Evolutionary conservation across 1,140 invertebrate species (phyloP), one percentile per base, ranked within the genome.

Genomic region (Cyrtorhinus lividipennis): DNA sequence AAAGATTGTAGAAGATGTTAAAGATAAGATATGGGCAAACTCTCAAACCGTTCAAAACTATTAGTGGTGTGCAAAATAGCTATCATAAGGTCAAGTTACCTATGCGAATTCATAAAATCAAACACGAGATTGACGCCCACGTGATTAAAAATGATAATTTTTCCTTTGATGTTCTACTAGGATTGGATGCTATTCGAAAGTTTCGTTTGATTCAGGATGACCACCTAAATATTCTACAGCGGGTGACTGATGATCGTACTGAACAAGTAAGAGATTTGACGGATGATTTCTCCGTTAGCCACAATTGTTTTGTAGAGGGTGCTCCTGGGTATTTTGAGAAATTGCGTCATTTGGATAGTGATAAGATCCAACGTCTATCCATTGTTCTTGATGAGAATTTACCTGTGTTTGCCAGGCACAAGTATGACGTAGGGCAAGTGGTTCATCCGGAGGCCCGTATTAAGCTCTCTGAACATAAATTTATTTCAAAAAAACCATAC

Each of bases 371-470:
- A 63, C 68, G 64, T 66, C 71, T 71, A 65, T 24, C 68, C 60
- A 63, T 59, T 56, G 24, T 71, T 2, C 65, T 71, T 58, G 12
- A 65, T 1, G 67, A 68, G 56, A 66, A 71, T 64, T 70, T 69
- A 66, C 56, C 66, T 61, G 63, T 64, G 44, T 58, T 58, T 24
- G 56, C 56, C 2, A 73, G 72, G 64, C 64, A 72, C 46, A 74
- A 73, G 68, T 74, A 63, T 68, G 66, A 70, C 64, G 64, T 69
- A 58, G 72, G 69, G 46, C 71, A 24, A 26, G 66, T 66, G 23
- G 62, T 53, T 8, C 26, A 62, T 20, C 62, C 64, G 59, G 66
- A 67, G 69, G 72, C 71, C 63, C 63, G 48, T 18, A 73, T 73
- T 56, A 69, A 73, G 20, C 59, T 61, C 3, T 30, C 23, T 24